Conservation (phyloP, 1,140 invertebrate genomes). For the Lanistes nyassanus region DNA sequence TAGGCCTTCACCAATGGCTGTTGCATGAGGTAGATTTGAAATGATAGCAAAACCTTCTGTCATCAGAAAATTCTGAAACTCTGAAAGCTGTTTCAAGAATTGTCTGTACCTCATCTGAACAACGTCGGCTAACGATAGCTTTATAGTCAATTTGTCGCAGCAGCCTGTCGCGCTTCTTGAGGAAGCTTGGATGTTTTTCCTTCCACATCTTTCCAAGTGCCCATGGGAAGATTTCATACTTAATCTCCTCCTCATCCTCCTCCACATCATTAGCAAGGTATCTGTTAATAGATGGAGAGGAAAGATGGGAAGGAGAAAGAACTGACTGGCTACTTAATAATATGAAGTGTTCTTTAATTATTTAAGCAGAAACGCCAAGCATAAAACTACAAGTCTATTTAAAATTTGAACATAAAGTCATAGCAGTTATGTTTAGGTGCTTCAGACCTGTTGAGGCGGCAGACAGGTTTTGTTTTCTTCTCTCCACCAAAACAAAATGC, state of each 20-base stretch:
- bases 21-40: no score
- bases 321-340: not conserved
- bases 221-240: slow-evolving; percentile 71
- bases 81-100: not conserved
- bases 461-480: no score
- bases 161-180: slow-evolving; percentile 67
- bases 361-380: no score
- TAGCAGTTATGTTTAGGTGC: no score
- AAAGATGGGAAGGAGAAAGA: not conserved
- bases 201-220: slow-evolving; percentile 66
- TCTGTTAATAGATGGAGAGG: slow-evolving; percentile 50
- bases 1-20: no score
- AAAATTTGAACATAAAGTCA: no score
- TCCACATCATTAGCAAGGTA: slow-evolving; percentile 74
- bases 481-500: no score
- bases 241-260: slow-evolving; percentile 72
- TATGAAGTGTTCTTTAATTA: no score
- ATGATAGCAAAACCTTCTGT: not conserved
- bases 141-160: slow-evolving; percentile 69
- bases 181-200: slow-evolving; percentile 60
- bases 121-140: slow-evolving; percentile 69
- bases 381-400: no score
- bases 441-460: no score
- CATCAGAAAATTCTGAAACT: not conserved
- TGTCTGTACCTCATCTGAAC: slow-evolving; percentile 69